Evolutionary conservation across 2,888 invertebrate genomes (phyloP), one percentile per base, ranked within the genome.

Genomic region (Drosophila merina): DNA sequence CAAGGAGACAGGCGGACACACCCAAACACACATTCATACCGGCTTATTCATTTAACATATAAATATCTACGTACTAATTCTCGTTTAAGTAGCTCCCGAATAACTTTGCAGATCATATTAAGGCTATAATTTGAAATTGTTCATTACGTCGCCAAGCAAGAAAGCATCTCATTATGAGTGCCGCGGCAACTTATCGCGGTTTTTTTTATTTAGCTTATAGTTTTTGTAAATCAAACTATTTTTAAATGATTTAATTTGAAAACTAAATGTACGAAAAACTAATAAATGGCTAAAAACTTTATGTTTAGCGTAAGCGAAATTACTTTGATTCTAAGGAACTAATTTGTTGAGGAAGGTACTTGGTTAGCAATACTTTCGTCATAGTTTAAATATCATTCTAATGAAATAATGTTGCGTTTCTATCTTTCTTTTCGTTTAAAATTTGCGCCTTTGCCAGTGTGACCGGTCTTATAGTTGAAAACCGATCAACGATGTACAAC

Each of bases 201-300:
- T 67, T 69, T 66, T 80, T 80, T 80, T 77, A 81, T 81, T 74
- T 83, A 81, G 84, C 80, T 80, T 67, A 60, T 81, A 81, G 81
- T 72, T 70, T 70, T 70, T 70, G 70, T 70, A 70, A 70, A 70
- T 70, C 70, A 72, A 70, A 70, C 63, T 70, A 70, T 63, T 70
- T 72, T 63, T 72, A 72, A 70, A 63, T 56, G 55, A 72, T 72
- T 63, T 72, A 31, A 70, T 56, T 71, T 70, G 70, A 56, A 69
- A 70, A 72, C 47, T 70, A 72, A 70, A 48, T 72, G 72, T 70
- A 72, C 70, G 70, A 49, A 72, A 49, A 60, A 59, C 72, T 72
- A 70, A 70, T 70, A 70, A 70, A 70, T 72, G 70, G 70, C 70
- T 70, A 70, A 72, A 71, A 72, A 55, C 59, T 70, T 71, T 31